Evolutionary conservation across 2,113 vertebrate genomes (phyloP).

Genomic region (Phrynosoma platyrhinos): DNA sequence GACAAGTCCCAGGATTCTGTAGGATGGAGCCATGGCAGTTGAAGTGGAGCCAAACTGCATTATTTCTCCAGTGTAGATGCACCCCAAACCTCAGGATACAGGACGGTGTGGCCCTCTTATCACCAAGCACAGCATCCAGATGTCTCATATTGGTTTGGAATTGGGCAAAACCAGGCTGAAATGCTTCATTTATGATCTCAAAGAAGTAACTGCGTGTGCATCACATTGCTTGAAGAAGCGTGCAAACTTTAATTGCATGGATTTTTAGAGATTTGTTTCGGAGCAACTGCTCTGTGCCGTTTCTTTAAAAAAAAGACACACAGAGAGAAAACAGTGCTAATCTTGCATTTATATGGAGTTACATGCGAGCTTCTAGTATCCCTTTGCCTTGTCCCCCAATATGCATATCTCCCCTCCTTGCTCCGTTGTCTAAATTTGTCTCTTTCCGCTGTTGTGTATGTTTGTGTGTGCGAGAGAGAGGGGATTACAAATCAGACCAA

Average conservation of each 20-base stretch:
- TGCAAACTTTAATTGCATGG: background rate
- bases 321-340: too few species aligned
- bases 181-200: background rate
- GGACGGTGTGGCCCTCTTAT: too few species aligned
- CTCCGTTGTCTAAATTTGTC: background rate
- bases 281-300: too few species aligned
- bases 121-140: background rate
- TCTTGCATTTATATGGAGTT: background rate
- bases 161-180: background rate
- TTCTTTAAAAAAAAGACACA: background rate
- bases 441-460: background rate
- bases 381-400: background rate
- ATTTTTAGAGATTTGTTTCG: background rate
- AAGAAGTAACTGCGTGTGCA: background rate
- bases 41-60: too few species aligned
- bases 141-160: background rate
- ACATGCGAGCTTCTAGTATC: background rate
- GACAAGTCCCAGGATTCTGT: too few species aligned
- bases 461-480: too few species aligned
- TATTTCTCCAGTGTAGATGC: too few species aligned
- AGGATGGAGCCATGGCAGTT: too few species aligned
- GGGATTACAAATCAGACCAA: background rate
- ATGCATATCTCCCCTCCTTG: background rate
- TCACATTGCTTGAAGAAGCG: background rate
- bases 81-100: too few species aligned